Evolutionary conservation across 2,797 vertebrate genomes (phyloP), one percentile per base, ranked within the genome.

Genomic region (Etheostoma nigrum): DNA sequence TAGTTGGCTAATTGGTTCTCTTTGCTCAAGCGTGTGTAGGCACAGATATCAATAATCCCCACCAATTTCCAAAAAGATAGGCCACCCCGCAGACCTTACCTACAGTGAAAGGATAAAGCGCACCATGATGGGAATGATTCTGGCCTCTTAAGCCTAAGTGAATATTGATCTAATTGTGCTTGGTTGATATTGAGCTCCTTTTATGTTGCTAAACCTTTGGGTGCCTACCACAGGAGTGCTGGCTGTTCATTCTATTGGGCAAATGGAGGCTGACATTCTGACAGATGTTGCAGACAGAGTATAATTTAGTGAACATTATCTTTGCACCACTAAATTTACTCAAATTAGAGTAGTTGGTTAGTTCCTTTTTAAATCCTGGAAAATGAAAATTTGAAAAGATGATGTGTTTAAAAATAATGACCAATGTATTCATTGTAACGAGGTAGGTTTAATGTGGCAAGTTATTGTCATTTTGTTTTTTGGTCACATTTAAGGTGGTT

Each of bases 161-260:
- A 93, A 91, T 94, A 93, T 93, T 93, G 91, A 94, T 93, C 89
- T 78, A 63, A 83, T 76, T 78, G 82, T 81, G 80, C 87, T 64
- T 61, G 85, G 65, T 76, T 90, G 83, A 87, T 82, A 89, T 91
- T 90, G 87, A 91, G 83, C 89, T 84, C 84, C 86, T 91, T 76
- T 91, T 76, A 45, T 88, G 86, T 69, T 86, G 83, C 60, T 84
- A 75, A 87, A 78, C 87, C 87, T 74, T 84, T 70, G n/a, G 78
- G 65, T 81, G 77, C 72, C 88, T 80, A 68, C 64, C 83, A 69
- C 61, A 78, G 72, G 57, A 83, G 67, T 66, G 72, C 53, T 64
- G 72, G 67, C 67, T 88, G 76, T 66, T 85, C 77, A 78, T 69
- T 78, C 60, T 73, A 18, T 30, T 40, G 59, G 57, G 44, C 44